A percentile compares a stretch with the other conserved stretches of the same genome.
These are phyloP conservation scores for Rhynchopsitta pachyrhyncha DNA, from an alignment of 2,113 vertebrate species.

Conservation along the genomic window DNA sequence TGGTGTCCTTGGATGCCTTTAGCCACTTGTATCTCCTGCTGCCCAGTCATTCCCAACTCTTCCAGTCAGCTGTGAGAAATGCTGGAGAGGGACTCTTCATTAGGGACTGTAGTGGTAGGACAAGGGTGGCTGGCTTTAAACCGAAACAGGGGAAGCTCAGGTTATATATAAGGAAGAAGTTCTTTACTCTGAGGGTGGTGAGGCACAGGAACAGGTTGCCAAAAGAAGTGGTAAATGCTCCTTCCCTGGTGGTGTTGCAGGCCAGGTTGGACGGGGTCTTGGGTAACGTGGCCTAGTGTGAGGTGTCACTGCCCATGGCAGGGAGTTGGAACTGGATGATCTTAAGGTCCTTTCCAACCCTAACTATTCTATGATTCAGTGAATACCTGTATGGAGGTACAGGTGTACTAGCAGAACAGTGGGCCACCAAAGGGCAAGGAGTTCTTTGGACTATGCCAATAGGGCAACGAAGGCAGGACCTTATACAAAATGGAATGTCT, in stretches of 20 bases:
- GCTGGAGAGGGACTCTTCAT: not conserved
- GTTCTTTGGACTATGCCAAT: not conserved
- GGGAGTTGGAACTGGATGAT: not conserved
- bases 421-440: not conserved
- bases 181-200: not conserved
- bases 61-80: not conserved
- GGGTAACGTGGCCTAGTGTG: not conserved
- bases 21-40: not conserved
- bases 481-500: not conserved
- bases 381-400: not conserved
- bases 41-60: not conserved
- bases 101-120: not conserved
- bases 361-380: not conserved
- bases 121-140: not conserved
- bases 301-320: not conserved
- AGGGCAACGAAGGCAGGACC: not conserved
- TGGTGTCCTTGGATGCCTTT: not conserved
- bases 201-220: not conserved
- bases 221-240: not conserved
- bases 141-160: not conserved
- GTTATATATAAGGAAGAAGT: not conserved
- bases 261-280: not conserved
- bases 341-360: not conserved
- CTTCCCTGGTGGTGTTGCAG: not conserved
- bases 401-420: not conserved